Percentiles rank a stretch among this genome's conserved stretches.
Conservation (phyloP, 2,113 vertebrate species). For the Electrona antarctica region DNA sequence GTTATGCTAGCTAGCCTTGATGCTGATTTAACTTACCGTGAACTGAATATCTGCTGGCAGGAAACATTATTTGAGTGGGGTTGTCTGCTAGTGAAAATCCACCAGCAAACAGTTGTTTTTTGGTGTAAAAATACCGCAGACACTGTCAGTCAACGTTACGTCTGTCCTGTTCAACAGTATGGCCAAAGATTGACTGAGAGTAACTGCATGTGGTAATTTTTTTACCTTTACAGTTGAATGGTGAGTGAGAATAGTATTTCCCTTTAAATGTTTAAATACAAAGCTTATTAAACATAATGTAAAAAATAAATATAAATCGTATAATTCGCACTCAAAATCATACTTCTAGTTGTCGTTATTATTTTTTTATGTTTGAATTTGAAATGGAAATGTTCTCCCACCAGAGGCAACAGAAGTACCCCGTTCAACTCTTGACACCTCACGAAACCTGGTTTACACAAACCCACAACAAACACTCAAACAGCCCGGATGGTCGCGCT, state of each 20-base stretch:
- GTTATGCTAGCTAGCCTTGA: conserved; percentile 10
- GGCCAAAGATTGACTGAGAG: neutral
- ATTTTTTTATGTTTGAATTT: too few relatives aligned
- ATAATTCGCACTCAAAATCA: neutral
- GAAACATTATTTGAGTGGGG: conserved; percentile 71
- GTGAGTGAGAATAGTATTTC: neutral
- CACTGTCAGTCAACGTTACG: neutral
- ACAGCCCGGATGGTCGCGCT: too few relatives aligned
- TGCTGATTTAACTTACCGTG: conserved; percentile 67
- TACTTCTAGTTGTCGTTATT: neutral
- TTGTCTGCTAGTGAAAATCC: conserved; percentile 21
- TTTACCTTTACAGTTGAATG: neutral
- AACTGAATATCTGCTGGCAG: conserved; percentile 73
- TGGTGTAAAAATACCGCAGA: neutral
- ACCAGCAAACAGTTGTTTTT: neutral
- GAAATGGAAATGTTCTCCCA: too few relatives aligned
- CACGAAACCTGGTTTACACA: too few relatives aligned
- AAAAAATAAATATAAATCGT: too few relatives aligned
- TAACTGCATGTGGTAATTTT: neutral
- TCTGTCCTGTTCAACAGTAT: neutral
- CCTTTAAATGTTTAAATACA: too few relatives aligned
- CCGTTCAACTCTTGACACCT: too few relatives aligned
- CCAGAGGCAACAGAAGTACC: too few relatives aligned
- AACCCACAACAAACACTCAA: too few relatives aligned
- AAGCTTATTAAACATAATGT: too few relatives aligned